These are phyloP conservation scores for Tyria jacobaeae DNA, from an alignment of 2,888 invertebrate species.

Conservation along the genomic window DNA sequence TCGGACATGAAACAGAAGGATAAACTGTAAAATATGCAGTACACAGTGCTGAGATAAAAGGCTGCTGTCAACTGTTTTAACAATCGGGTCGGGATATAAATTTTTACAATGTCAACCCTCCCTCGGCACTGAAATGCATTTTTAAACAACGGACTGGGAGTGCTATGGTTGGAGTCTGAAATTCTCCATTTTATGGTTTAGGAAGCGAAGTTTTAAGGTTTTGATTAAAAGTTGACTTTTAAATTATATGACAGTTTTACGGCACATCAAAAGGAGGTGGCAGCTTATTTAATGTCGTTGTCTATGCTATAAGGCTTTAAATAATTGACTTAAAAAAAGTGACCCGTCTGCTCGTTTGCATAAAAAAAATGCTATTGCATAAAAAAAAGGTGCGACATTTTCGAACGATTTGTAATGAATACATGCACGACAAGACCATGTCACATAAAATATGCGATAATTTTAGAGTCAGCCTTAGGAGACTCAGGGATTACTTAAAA, in stretches of 20 bases:
- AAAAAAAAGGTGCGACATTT: too few relatives aligned
- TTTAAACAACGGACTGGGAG: conserved; percentile 46
- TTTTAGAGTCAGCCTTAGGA: too few relatives aligned
- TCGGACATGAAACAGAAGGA: conserved; percentile 13
- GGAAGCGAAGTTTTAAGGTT: background rate
- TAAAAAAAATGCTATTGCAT: too few relatives aligned
- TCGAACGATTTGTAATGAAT: too few relatives aligned
- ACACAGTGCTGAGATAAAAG: conserved; percentile 32
- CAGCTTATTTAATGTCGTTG: background rate
- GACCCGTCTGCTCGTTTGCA: too few relatives aligned
- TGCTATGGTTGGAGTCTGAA: conserved; percentile 36
- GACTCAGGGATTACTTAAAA: too few relatives aligned
- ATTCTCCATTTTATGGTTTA: conserved; percentile 7
- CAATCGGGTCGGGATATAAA: conserved; percentile 61
- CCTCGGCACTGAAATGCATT: conserved; percentile 47
- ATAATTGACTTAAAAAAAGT: background rate
- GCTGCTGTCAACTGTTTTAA: conserved; percentile 46
- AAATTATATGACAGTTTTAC: background rate
- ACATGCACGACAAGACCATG: too few relatives aligned
- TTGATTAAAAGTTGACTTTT: conserved; percentile 11
- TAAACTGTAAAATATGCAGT: conserved; percentile 42
- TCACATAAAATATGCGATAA: too few relatives aligned
- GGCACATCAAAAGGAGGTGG: background rate
- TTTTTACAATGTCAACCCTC: conserved; percentile 52
- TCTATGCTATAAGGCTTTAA: background rate